A percentile compares a stretch with the other conserved stretches of the same genome.
phyloP scores from a whole-genome alignment of 2,797 vertebrate genomes.

The Diglossa cyanea region DNA sequence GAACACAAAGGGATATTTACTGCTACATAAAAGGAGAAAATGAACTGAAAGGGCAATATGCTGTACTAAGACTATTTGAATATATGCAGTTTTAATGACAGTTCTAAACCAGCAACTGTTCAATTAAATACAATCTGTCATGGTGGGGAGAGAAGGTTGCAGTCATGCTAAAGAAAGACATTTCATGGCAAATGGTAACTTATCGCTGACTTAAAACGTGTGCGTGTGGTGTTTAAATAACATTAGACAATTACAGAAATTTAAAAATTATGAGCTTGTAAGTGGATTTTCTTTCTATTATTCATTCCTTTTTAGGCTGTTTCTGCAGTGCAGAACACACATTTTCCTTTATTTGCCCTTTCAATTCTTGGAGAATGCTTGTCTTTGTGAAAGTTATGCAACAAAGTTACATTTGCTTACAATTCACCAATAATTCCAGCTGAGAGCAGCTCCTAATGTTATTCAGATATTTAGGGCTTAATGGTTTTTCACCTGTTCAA shows the following conservation, averaged over 20 bases:
- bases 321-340: not conserved
- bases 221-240: conserved; percentile 17
- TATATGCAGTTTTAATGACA: conserved; percentile 63
- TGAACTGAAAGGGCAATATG: conserved; percentile 31
- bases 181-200: conserved; percentile 32
- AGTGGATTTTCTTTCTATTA: conserved; percentile 39
- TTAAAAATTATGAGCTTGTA: conserved; percentile 6
- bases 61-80: conserved; percentile 42
- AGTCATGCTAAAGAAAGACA: conserved; percentile 8
- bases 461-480: not conserved
- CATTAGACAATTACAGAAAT: conserved; percentile 6
- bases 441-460: not conserved
- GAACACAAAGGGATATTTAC: conserved; percentile 46
- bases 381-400: conserved; percentile 34
- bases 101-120: conserved; percentile 69
- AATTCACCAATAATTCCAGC: not conserved
- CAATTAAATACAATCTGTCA: conserved; percentile 75
- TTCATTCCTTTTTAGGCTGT: not conserved
- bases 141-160: conserved; percentile 2
- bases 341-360: conserved; percentile 31
- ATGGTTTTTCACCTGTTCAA: not conserved
- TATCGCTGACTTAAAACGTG: not conserved
- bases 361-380: conserved; percentile 18
- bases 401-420: conserved; percentile 19
- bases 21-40: conserved; percentile 46